Base-by-base conservation (phyloP, 1,140 invertebrate genomes). In the Tenebrio molitor region DNA sequence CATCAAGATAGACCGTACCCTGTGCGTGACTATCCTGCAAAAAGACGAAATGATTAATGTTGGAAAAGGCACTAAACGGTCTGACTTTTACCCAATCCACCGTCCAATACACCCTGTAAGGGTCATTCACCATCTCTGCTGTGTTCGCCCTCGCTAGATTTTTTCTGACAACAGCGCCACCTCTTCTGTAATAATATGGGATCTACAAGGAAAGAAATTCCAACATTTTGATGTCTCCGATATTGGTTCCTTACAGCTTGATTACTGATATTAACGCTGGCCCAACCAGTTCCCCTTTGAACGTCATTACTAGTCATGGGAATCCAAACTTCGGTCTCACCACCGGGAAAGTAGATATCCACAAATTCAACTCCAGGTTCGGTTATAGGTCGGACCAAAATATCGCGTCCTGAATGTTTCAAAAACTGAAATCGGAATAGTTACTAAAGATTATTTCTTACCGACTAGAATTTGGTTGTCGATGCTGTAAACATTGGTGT, bases 91-190 rank as follows among this genome's bases (percentile, higher is more conserved):
- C 21, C n/a, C 14, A n/a, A 29, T 29, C 21, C 0, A 58, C 0
- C 10, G 23, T 29, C n/a, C 5, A 29, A 29, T 39, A 65, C 0
- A 99, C 83, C 0, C 97, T 98, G 81, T 94, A 95, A 0, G 97
- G 97, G 86, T 99, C 97, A 79, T 94, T 85, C 1, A 88, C 87
- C 90, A 95, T 95, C 0, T 97, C 85, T 1, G 88, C 84, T 0
- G 96, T 91, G 10, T 96, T 90, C 39, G 97, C 88, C 12, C 97
- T 88, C 65, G 94, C 89, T 73, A 96, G 88, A 84, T 96, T 91
- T 83, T 96, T 97, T 42, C 92, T 90, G 0, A 96, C 91, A 39
- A 99, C 87, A 72, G 99, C 95, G 4, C 89, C 89, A 12, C 97
- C 97, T 66, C 95, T 94, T 74, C 93, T 71, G 33, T 42, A 70